Conservation (phyloP, 2,113 vertebrate species). For the Mus spicilegus region DNA sequence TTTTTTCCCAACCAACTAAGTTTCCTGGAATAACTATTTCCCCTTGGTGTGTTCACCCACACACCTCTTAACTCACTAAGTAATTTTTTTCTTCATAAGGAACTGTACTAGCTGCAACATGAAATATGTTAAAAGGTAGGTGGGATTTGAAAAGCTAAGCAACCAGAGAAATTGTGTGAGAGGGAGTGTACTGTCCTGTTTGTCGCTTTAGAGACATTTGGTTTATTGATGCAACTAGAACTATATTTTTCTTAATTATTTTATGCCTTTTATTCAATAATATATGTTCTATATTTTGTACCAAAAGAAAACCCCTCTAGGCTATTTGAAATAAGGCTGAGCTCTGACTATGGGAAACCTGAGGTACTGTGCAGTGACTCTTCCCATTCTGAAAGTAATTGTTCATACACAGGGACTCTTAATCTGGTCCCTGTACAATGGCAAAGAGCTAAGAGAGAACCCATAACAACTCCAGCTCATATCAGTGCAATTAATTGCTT, state of each 20-base stretch:
- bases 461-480: background rate
- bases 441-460: background rate
- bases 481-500: background rate
- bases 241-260: slow-evolving; percentile 19
- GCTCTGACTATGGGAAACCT: background rate
- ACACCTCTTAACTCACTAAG: slow-evolving; percentile 50
- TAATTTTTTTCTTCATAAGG: slow-evolving; percentile 41
- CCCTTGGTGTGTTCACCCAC: slow-evolving; percentile 34
- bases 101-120: slow-evolving; percentile 27
- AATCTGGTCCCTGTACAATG: background rate
- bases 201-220: slow-evolving; percentile 35
- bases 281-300: slow-evolving; percentile 21
- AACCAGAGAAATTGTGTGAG: background rate
- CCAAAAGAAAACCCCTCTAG: background rate
- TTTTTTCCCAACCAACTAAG: slow-evolving; percentile 11
- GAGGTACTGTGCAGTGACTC: background rate
- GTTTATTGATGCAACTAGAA: background rate
- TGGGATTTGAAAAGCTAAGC: slow-evolving; percentile 38
- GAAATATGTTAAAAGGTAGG: background rate
- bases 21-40: slow-evolving; percentile 39
- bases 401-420: background rate
- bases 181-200: background rate
- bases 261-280: slow-evolving; percentile 8
- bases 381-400: background rate
- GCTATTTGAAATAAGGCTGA: slow-evolving; percentile 42